phyloP scores from a whole-genome alignment of 2,113 vertebrate genomes.

The Macquaria australasica region DNA sequence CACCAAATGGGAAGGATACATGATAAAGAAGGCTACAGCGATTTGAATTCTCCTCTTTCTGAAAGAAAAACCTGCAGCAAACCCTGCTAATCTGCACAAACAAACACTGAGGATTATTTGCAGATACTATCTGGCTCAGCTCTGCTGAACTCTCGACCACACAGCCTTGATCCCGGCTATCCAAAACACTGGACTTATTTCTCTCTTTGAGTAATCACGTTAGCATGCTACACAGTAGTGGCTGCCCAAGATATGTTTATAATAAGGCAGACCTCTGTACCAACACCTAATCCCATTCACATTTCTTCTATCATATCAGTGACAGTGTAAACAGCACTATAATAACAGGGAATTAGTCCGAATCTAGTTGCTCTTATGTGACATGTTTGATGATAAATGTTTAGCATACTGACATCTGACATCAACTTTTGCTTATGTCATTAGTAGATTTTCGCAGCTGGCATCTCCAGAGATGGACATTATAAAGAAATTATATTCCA shows the following conservation, averaged over 20 bases:
- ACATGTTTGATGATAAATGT: neutral
- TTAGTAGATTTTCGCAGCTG: neutral
- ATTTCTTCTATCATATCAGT: neutral
- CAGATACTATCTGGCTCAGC: neutral
- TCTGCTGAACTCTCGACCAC: conserved; percentile 21
- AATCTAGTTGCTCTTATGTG: neutral
- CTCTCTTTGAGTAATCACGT: neutral
- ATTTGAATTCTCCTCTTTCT: neutral
- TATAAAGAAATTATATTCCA: neutral
- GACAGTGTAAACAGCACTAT: neutral
- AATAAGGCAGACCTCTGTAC: neutral
- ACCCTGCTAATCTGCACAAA: conserved; percentile 45
- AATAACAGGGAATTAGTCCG: neutral
- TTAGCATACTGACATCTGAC: neutral
- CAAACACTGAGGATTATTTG: conserved; percentile 43
- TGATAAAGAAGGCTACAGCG: neutral
- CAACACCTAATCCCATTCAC: neutral
- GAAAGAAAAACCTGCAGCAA: neutral
- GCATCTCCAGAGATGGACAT: neutral
- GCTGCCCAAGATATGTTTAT: neutral
- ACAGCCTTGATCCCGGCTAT: neutral
- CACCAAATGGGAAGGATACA: neutral
- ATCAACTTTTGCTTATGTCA: neutral
- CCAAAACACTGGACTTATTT: conserved; percentile 26
- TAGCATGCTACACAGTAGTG: neutral